These are phyloP conservation scores for Diarsia dahlii DNA, from an alignment of 2,888 invertebrate species.

Conservation along the genomic window DNA sequence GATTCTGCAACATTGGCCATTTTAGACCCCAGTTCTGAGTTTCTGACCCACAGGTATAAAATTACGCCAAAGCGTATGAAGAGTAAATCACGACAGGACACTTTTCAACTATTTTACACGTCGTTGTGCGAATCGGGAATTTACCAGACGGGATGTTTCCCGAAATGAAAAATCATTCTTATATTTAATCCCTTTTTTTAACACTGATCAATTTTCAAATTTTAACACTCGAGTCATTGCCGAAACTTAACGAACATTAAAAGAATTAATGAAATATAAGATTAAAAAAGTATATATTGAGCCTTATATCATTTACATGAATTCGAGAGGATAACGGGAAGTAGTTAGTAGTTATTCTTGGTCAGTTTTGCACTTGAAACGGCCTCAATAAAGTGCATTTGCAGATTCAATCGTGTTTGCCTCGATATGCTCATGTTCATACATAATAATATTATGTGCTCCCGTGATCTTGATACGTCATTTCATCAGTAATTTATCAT, in stretches of 20 bases:
- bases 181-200: background rate
- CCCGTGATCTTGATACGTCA: conserved; percentile 21
- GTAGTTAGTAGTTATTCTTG: background rate
- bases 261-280: background rate
- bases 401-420: conserved; percentile 19
- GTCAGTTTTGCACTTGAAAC: background rate
- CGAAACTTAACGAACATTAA: background rate
- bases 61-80: background rate
- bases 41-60: background rate
- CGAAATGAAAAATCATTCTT: background rate
- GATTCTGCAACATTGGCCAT: background rate
- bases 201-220: background rate
- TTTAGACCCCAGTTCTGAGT: background rate
- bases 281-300: too few species aligned
- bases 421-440: background rate
- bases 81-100: too few species aligned
- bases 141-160: too few species aligned
- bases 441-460: background rate
- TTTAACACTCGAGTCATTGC: background rate
- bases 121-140: too few species aligned
- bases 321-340: background rate
- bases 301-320: background rate
- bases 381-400: conserved; percentile 13
- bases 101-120: too few species aligned
- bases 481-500: conserved; percentile 7